phyloP scores from a whole-genome alignment of 2,797 vertebrate species.

The Prionace glauca region DNA sequence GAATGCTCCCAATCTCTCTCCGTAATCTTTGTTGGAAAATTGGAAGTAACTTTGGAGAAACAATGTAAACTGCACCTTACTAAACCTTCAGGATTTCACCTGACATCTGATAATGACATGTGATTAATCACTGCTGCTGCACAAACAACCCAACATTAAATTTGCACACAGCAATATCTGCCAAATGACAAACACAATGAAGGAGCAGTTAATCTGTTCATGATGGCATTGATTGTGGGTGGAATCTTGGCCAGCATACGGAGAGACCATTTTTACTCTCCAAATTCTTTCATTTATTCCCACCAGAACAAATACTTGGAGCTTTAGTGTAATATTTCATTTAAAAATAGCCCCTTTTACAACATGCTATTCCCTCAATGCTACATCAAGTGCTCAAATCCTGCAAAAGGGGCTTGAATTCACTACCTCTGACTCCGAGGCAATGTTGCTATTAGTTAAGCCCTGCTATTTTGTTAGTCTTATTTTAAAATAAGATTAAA shows the following conservation, averaged over 20 bases:
- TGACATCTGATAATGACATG: not conserved
- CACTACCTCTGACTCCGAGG: not conserved
- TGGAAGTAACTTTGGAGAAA: not conserved
- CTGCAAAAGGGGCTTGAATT: not conserved
- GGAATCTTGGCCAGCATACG: not conserved
- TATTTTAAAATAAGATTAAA: not conserved
- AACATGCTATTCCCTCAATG: not conserved
- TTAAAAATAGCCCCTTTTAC: not conserved
- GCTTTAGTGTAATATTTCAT: not conserved
- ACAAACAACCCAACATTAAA: not conserved
- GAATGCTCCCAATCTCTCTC: not conserved
- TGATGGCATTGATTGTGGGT: not conserved
- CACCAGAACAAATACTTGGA: not conserved
- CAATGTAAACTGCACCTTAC: not conserved
- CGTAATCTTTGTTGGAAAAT: not conserved
- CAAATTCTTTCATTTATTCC: not conserved
- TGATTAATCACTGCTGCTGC: too few species aligned
- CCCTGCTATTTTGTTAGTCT: not conserved
- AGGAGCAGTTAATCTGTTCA: not conserved
- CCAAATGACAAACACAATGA: not conserved
- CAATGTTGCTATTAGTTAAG: not conserved
- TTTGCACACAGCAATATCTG: not conserved
- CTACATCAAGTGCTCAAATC: not conserved
- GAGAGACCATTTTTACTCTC: not conserved
- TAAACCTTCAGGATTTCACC: not conserved